These are phyloP conservation scores for Epirrhoe alternata DNA, from an alignment of 2,888 invertebrate species.

Conservation along the genomic window DNA sequence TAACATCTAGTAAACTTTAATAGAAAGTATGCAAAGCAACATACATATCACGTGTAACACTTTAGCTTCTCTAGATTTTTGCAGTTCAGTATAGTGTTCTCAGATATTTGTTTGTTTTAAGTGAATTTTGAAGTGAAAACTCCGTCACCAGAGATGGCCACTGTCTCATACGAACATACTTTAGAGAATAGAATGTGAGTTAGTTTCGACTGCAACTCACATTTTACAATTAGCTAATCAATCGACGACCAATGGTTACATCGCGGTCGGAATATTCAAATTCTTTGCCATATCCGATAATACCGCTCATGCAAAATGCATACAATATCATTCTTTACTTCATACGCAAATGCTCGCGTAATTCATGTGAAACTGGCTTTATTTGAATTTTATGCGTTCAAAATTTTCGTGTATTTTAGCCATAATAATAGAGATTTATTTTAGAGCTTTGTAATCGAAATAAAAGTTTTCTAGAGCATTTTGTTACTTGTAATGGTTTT, in stretches of 20 bases:
- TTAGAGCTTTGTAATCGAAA: slow-evolving; percentile 17
- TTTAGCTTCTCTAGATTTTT: no score
- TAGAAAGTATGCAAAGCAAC: no score
- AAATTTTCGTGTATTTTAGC: slow-evolving; percentile 61
- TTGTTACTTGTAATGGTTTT: slow-evolving; percentile 18
- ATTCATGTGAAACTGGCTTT: slow-evolving; percentile 81
- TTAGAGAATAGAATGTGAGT: slow-evolving; percentile 1
- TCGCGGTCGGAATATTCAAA: slow-evolving; percentile 75
- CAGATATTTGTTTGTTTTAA: no score
- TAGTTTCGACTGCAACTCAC: not conserved
- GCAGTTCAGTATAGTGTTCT: no score
- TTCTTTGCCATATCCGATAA: slow-evolving; percentile 80
- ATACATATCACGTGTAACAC: no score
- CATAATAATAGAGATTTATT: slow-evolving; percentile 33
- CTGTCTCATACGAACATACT: not conserved
- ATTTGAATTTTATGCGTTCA: slow-evolving; percentile 79
- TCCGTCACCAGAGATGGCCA: no score
- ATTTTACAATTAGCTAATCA: slow-evolving; percentile 27
- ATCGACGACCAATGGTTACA: slow-evolving; percentile 51
- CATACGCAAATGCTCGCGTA: slow-evolving; percentile 76
- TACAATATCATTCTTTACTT: slow-evolving; percentile 83
- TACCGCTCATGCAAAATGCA: slow-evolving; percentile 82
- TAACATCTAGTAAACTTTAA: no score
- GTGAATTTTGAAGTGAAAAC: no score
- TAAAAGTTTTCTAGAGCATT: slow-evolving; percentile 17